These are phyloP conservation scores for Glomeris marginata DNA, from an alignment of 2,888 invertebrate species.

Conservation along the genomic window DNA sequence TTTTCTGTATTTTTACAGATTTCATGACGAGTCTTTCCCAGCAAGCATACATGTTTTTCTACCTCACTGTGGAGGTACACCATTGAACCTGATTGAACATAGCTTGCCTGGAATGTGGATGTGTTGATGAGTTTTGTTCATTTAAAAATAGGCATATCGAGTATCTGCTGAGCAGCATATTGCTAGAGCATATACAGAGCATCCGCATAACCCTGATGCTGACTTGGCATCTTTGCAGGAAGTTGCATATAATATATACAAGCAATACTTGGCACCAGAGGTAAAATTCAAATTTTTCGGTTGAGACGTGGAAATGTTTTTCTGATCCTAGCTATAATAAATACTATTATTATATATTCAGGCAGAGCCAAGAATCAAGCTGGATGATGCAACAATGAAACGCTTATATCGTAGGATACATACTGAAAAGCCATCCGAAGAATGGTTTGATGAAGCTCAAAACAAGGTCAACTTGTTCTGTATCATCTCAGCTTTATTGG, in stretches of 20 bases:
- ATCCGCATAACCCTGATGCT: slow-evolving; percentile 17
- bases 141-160: slow-evolving; percentile 27
- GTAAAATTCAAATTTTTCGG: slow-evolving; percentile 22
- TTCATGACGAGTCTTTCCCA: slow-evolving; percentile 53
- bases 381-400: slow-evolving; percentile 46
- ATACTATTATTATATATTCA: slow-evolving; percentile 21
- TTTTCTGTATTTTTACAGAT: slow-evolving; percentile 31
- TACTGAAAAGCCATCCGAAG: slow-evolving; percentile 46
- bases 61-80: slow-evolving; percentile 54
- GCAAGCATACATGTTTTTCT: slow-evolving; percentile 58
- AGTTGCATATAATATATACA: slow-evolving; percentile 55
- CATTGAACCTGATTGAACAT: too few species aligned
- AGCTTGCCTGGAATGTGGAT: too few species aligned
- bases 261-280: slow-evolving; percentile 60
- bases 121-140: too few species aligned
- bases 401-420: slow-evolving; percentile 44
- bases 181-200: slow-evolving; percentile 16
- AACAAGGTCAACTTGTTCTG: slow-evolving; percentile 19
- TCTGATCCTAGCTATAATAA: not conserved
- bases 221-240: slow-evolving; percentile 36
- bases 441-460: slow-evolving; percentile 75
- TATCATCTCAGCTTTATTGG: slow-evolving; percentile 1
- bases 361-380: slow-evolving; percentile 44
- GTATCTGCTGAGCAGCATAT: slow-evolving; percentile 37
- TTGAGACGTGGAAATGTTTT: too few species aligned